Percentiles rank a stretch among this genome's conserved stretches.
Conservation (phyloP, 1,140 invertebrate genomes). For the Littorina saxatilis region DNA sequence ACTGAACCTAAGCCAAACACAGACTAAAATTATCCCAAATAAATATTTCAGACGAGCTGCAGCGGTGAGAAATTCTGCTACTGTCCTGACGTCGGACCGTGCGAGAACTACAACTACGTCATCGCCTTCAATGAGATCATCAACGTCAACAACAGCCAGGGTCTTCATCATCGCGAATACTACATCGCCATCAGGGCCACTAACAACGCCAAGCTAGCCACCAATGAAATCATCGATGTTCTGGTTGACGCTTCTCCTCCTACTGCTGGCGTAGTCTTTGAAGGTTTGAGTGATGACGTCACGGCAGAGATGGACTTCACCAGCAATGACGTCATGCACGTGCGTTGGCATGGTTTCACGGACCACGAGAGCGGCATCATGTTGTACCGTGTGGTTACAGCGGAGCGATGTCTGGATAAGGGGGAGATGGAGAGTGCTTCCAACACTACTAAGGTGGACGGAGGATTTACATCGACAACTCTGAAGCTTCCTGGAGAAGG, state of each 20-base stretch:
- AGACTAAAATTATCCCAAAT: too few relatives aligned
- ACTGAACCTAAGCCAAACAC: too few relatives aligned
- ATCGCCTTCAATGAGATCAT: conserved; percentile 38
- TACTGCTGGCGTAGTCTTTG: conserved; percentile 43
- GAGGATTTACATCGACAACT: not conserved
- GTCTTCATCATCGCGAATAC: conserved; percentile 55
- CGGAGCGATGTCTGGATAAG: conserved; percentile 34
- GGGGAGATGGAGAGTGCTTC: conserved; percentile 16
- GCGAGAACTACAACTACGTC: conserved; percentile 42
- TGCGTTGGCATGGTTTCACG: conserved; percentile 49
- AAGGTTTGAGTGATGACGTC: conserved; percentile 34
- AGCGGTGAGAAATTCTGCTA: conserved; percentile 34
- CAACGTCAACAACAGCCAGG: conserved; percentile 38
- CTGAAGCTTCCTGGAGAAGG: conserved; percentile 11
- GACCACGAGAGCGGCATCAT: conserved; percentile 57
- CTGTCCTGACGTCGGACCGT: conserved; percentile 53
- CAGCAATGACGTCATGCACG: conserved; percentile 23
- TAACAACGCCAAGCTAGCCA: conserved; percentile 39
- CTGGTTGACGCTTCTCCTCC: conserved; percentile 57
- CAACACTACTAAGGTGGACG: not conserved
- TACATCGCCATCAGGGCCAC: conserved; percentile 52
- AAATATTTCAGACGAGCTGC: conserved; percentile 9
- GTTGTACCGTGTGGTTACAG: conserved; percentile 44
- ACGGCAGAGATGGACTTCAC: conserved; percentile 51
- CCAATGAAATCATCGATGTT: conserved; percentile 35